These are phyloP conservation scores for Drosophila truncata DNA, from an alignment of 1,140 invertebrate genomes.

Conservation along the genomic window DNA sequence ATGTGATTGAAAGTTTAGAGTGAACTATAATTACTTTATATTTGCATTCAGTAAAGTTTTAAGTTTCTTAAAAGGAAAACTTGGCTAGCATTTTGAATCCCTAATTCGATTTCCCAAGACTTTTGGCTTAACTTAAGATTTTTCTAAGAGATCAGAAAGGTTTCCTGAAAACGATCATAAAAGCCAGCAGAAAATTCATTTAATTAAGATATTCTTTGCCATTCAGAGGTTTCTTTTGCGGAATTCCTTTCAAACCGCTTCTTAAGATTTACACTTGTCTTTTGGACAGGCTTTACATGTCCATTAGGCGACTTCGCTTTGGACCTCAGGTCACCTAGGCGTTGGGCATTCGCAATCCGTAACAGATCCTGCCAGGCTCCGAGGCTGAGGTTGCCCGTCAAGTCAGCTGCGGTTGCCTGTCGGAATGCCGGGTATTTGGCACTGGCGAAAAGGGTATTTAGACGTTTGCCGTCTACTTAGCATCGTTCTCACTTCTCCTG, in stretches of 20 bases:
- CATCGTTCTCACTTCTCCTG: background rate
- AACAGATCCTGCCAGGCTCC: slow-evolving; percentile 24
- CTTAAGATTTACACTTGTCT: background rate
- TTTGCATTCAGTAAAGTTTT: slow-evolving; percentile 7
- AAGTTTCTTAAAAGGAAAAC: slow-evolving; percentile 2
- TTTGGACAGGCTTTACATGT: slow-evolving; percentile 4
- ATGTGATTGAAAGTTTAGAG: background rate
- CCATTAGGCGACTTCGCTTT: background rate
- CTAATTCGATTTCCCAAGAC: background rate
- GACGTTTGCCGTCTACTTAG: slow-evolving; percentile 79
- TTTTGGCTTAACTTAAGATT: background rate
- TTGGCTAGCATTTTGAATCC: no score
- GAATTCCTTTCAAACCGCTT: background rate
- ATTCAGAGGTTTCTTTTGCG: background rate
- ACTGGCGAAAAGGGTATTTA: slow-evolving; percentile 78
- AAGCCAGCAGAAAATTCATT: no score
- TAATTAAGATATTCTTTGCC: background rate
- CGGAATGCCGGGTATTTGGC: slow-evolving; percentile 76
- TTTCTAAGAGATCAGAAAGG: background rate
- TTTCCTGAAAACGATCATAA: background rate
- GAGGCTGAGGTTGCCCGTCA: slow-evolving; percentile 5
- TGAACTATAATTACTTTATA: slow-evolving; percentile 26
- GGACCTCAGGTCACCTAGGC: slow-evolving; percentile 4
- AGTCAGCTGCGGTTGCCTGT: slow-evolving; percentile 58
- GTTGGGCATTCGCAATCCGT: slow-evolving; percentile 2